phyloP scores from a whole-genome alignment of 2,113 vertebrate species.

The Junco hyemalis region DNA sequence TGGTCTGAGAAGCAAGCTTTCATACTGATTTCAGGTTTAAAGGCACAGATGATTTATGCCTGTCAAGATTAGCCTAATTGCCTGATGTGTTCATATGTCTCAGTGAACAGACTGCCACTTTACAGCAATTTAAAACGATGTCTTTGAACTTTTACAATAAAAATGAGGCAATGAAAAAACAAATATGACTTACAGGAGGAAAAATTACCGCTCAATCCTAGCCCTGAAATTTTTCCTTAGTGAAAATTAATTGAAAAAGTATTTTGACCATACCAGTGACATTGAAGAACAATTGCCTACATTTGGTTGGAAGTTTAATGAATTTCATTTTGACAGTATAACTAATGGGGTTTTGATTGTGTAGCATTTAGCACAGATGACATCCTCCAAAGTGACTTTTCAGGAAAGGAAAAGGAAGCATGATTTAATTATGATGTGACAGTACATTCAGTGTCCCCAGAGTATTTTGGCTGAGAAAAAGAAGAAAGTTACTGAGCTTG shows the following conservation, averaged over 20 bases:
- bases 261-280: background rate
- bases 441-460: background rate
- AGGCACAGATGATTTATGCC: background rate
- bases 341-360: conserved; percentile 34
- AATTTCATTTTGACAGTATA: conserved; percentile 11
- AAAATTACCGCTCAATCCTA: background rate
- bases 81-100: background rate
- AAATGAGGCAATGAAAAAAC: background rate
- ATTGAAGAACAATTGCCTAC: background rate
- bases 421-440: background rate
- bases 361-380: background rate
- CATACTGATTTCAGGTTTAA: conserved; percentile 11
- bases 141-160: background rate
- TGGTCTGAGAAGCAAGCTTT: background rate
- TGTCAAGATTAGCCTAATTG: conserved; percentile 10
- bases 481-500: background rate
- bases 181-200: background rate
- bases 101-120: background rate
- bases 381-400: background rate
- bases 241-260: background rate
- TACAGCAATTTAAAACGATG: background rate
- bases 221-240: background rate
- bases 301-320: background rate
- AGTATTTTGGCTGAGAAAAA: background rate
- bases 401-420: background rate